Conservation (phyloP, 2,797 vertebrate species). For the Malurus splendens region DNA sequence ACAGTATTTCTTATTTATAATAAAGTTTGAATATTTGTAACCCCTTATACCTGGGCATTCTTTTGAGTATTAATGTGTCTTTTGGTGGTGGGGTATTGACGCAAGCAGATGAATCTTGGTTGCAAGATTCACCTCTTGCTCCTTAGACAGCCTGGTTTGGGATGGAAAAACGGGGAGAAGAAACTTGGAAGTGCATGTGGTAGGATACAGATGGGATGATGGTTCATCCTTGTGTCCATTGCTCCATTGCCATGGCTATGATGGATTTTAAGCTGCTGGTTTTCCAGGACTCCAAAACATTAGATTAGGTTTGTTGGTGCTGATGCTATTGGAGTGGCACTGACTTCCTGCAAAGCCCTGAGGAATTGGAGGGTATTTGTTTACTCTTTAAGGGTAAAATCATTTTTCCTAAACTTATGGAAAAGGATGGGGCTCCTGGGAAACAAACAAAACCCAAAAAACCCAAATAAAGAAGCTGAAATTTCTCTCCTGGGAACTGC, state of each 20-base stretch:
- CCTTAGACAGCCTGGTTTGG: background rate
- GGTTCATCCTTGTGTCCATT: background rate
- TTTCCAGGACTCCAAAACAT: background rate
- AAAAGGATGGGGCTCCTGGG: background rate
- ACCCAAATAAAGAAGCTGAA: background rate
- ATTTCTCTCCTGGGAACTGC: background rate
- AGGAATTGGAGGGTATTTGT: background rate
- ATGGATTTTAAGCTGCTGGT: background rate
- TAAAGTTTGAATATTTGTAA: conserved; percentile 89
- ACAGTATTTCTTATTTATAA: conserved; percentile 98
- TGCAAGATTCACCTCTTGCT: background rate
- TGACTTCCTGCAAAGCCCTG: background rate
- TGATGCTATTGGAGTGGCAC: background rate
- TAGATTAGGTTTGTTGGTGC: background rate
- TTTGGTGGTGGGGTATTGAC: background rate
- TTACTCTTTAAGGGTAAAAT: background rate
- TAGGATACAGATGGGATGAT: background rate
- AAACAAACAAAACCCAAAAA: background rate
- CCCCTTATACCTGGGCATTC: conserved; percentile 64
- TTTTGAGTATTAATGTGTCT: conserved; percentile 43
- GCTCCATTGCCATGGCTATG: background rate
- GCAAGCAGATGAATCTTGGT: background rate
- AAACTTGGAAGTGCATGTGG: background rate
- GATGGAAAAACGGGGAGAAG: background rate
- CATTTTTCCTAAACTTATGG: background rate